Percentiles rank a stretch among this genome's conserved stretches.
Conservation (phyloP, 2,888 invertebrate species). For the Carabus problematicus region DNA sequence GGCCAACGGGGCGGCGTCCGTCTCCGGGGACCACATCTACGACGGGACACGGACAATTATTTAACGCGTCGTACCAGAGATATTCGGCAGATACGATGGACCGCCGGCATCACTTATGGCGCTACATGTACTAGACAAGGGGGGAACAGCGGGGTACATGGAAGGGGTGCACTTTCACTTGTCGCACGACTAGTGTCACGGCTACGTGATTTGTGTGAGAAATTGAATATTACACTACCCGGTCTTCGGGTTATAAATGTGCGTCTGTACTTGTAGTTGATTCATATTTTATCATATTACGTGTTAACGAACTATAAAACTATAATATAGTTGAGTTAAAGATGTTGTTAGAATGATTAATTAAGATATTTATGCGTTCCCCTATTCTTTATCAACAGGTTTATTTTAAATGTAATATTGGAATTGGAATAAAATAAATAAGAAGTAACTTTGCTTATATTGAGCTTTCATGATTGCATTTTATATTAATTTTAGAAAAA, state of each 20-base stretch:
- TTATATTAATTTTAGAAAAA: too few relatives aligned
- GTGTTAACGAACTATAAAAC: not conserved
- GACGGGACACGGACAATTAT: constrained; percentile 16
- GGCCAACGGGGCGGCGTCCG: not conserved
- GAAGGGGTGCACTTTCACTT: not conserved
- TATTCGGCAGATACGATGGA: not conserved
- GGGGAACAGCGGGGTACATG: not conserved
- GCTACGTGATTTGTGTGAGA: constrained; percentile 19
- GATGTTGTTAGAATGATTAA: not conserved
- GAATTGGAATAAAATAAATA: too few relatives aligned
- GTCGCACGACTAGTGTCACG: constrained; percentile 5
- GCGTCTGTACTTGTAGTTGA: too few relatives aligned
- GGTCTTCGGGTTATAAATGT: too few relatives aligned
- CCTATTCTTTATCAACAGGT: not conserved
- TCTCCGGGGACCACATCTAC: constrained; percentile 7
- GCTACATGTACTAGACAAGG: not conserved
- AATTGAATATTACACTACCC: constrained; percentile 1
- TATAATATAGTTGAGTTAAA: not conserved
- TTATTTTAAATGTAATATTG: constrained; percentile 3
- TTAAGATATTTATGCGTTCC: not conserved
- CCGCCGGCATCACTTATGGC: constrained; percentile 5
- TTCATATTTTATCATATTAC: not conserved
- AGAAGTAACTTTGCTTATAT: too few relatives aligned
- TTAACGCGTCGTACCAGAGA: constrained; percentile 12
- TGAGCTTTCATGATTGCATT: too few relatives aligned